Evolutionary conservation across 1,140 invertebrate species (phyloP).

Genomic region (Odontomachus brunneus): DNA sequence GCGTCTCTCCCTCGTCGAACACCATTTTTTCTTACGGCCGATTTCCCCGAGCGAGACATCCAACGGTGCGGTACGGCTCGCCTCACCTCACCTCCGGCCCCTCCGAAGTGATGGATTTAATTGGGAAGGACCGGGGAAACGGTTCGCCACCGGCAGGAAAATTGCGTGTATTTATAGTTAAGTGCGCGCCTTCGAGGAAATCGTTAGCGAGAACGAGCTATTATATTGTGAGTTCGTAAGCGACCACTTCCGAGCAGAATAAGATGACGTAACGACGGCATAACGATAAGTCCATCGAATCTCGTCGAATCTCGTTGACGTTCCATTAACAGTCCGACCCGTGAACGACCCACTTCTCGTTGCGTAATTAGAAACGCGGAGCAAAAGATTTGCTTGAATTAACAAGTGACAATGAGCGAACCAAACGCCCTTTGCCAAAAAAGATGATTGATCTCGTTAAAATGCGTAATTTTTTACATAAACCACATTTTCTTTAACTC

Average conservation of each 20-base stretch:
- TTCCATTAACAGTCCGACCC: slow-evolving; percentile 15
- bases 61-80: slow-evolving; percentile 21
- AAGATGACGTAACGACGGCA: background rate
- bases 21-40: slow-evolving; percentile 37
- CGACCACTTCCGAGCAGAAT: slow-evolving; percentile 14
- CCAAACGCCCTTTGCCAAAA: too few relatives aligned
- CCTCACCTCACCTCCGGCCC: background rate
- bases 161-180: slow-evolving; percentile 60
- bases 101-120: slow-evolving; percentile 65
- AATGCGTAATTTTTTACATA: too few relatives aligned
- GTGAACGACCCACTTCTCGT: slow-evolving; percentile 8
- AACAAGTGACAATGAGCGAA: too few relatives aligned
- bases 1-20: background rate
- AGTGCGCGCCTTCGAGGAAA: background rate
- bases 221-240: slow-evolving; percentile 41
- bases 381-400: too few relatives aligned
- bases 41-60: slow-evolving; percentile 34
- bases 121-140: slow-evolving; percentile 54
- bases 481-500: too few relatives aligned
- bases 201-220: slow-evolving; percentile 26
- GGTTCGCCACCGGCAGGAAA: slow-evolving; percentile 36
- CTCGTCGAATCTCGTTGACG: background rate
- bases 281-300: background rate
- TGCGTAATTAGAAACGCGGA: background rate
- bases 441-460: too few relatives aligned